Percentiles rank a stretch among this genome's conserved stretches.
Conservation (phyloP, 1,140 invertebrate species). For the Trypoxylus dichotomus region DNA sequence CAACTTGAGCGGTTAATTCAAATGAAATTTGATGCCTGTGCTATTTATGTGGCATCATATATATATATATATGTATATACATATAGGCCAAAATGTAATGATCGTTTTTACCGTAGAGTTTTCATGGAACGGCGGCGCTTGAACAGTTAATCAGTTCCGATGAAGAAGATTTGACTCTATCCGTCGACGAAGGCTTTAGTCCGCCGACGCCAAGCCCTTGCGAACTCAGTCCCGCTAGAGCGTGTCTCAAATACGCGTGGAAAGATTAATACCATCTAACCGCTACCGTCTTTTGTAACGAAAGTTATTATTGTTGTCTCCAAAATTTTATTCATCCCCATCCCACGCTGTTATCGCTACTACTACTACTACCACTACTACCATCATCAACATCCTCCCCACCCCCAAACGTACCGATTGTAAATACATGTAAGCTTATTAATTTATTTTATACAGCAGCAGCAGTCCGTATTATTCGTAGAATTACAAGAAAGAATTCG, state of each 20-base stretch:
- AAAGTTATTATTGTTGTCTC: background rate
- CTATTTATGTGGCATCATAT: too few relatives aligned
- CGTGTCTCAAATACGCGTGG: slow-evolving; percentile 45
- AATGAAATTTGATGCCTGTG: too few relatives aligned
- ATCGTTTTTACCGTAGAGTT: slow-evolving; percentile 44
- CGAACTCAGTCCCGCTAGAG: slow-evolving; percentile 48
- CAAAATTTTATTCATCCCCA: background rate
- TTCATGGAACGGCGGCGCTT: slow-evolving; percentile 52
- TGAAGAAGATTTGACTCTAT: slow-evolving; percentile 51
- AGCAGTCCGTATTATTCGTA: background rate
- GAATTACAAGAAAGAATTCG: background rate
- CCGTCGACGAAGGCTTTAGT: slow-evolving; percentile 52
- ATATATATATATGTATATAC: background rate
- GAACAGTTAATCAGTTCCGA: slow-evolving; percentile 52
- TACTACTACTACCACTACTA: background rate
- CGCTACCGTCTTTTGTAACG: background rate
- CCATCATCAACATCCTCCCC: background rate
- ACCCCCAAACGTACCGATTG: background rate
- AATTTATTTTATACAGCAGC: slow-evolving; percentile 13
- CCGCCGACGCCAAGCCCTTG: slow-evolving; percentile 52
- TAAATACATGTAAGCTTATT: slow-evolving; percentile 15
- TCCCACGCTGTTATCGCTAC: background rate
- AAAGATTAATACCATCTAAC: background rate
- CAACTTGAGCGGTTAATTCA: too few relatives aligned
- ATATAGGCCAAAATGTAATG: background rate